Base-by-base conservation (phyloP, 2,888 invertebrate species). In the Melolontha melolontha region DNA sequence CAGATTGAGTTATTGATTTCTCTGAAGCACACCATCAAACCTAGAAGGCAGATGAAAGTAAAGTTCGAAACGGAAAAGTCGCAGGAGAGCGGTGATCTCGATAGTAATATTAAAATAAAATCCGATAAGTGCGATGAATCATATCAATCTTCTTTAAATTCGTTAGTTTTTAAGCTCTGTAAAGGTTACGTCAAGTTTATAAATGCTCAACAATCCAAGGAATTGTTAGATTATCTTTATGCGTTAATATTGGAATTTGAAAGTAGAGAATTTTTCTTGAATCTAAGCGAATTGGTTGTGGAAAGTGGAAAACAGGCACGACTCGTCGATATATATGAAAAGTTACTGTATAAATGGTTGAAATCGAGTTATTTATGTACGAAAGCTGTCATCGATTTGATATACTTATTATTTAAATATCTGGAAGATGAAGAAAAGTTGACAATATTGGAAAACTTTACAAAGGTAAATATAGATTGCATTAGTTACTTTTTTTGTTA, bases 341-440 rank as follows among this genome's bases (percentile, higher is more conserved):
- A 78, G 57, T 68, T 79, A 22, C 73, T 81, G 27, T 16, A 68
- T 10, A 74, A 72, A 0, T 89, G 90, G 88, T 80, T 91, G 59
- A 73, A 81, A 0, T 82, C 83, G 0, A 85, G 86, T 55, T 79
- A 83, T 0, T 85, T 87, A 73, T 82, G 86, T 16, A 85, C 86
- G 42, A 86, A 86, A 71, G 78, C 85, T 39, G 82, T 90, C 1
- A 83, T 91, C 1, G 88, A 90, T 75, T 82, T 92, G 10, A 82
- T 89, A 52, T 92, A 93, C 79, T 83, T 87, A 67, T 76, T 91
- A 55, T 77, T 90, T 68, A 83, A 84, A 39, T 86, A 88, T 71
- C 78, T 91, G 73, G 79, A 81, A 17, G 84, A 86, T 40, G 80
- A 81, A 0, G 87, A 89, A 59, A 88, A 88, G 75, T 81, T 86